Percentiles rank a stretch among this genome's conserved stretches.
Evolutionary conservation across 2,797 vertebrate genomes (phyloP).

Genomic region (Sciaenops ocellatus): DNA sequence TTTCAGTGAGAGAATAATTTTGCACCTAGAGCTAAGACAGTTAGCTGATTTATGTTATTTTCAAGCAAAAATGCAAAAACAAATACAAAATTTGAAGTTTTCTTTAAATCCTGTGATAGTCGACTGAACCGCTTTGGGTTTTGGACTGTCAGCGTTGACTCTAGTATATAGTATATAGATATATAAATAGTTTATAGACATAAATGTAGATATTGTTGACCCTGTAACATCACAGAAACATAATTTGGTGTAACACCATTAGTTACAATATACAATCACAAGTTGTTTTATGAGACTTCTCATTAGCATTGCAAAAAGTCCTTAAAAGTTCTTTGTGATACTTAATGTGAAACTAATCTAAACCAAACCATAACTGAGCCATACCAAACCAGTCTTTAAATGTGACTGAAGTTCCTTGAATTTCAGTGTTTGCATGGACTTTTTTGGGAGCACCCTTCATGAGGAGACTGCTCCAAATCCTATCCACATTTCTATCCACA

Average conservation of each 20-base stretch:
- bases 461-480: conserved; percentile 5
- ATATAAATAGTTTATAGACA: too few relatives aligned
- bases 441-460: background rate
- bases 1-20: background rate
- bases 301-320: background rate
- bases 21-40: background rate
- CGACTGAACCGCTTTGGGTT: background rate
- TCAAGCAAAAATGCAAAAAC: background rate
- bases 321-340: background rate
- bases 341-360: background rate
- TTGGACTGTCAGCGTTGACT: background rate
- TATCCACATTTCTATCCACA: background rate
- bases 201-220: background rate
- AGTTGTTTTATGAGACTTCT: background rate
- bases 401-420: background rate
- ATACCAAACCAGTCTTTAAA: background rate
- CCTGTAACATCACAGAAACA: background rate
- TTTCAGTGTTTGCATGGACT: background rate
- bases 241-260: background rate
- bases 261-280: background rate
- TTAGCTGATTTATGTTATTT: background rate
- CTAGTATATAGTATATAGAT: too few relatives aligned
- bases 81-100: background rate
- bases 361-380: background rate
- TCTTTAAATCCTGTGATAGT: background rate